Evolutionary conservation across 1,140 invertebrate genomes (phyloP).

Genomic region (Magallana gigas): DNA sequence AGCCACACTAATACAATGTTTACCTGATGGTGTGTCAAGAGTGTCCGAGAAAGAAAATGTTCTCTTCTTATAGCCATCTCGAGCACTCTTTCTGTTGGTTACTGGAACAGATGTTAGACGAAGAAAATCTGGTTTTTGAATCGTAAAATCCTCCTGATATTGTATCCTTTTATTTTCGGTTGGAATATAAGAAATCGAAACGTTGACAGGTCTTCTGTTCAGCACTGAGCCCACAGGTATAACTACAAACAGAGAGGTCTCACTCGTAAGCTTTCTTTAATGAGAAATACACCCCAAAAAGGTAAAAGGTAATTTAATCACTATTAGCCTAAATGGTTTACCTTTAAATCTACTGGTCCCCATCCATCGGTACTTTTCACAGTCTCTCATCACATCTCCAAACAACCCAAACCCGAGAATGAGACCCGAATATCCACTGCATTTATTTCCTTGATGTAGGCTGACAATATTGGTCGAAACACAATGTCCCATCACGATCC

Average conservation of each 20-base stretch:
- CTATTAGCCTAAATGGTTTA: slow-evolving; percentile 24
- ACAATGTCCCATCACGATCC: slow-evolving; percentile 53
- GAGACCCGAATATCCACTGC: slow-evolving; percentile 59
- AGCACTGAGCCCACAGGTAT: slow-evolving; percentile 58
- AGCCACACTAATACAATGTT: background rate
- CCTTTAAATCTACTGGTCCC: slow-evolving; percentile 65
- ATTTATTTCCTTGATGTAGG: slow-evolving; percentile 60
- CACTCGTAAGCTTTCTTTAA: background rate
- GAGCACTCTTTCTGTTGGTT: background rate
- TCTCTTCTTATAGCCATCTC: background rate
- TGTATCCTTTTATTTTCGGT: background rate
- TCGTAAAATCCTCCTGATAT: background rate
- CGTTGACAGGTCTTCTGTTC: slow-evolving; percentile 56
- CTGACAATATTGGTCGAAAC: slow-evolving; percentile 57
- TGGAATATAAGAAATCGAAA: slow-evolving; percentile 59
- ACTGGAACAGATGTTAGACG: background rate
- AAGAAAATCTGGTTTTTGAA: background rate
- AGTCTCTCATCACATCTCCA: slow-evolving; percentile 67
- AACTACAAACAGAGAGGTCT: slow-evolving; percentile 54
- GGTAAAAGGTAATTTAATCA: background rate
- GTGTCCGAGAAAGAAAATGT: slow-evolving; percentile 11
- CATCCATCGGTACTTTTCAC: slow-evolving; percentile 68
- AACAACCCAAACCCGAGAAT: slow-evolving; percentile 67
- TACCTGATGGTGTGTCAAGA: slow-evolving; percentile 17
- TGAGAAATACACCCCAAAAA: too few relatives aligned